Conservation (phyloP, 2,113 vertebrate species). For the Tetraodon nigroviridis region DNA sequence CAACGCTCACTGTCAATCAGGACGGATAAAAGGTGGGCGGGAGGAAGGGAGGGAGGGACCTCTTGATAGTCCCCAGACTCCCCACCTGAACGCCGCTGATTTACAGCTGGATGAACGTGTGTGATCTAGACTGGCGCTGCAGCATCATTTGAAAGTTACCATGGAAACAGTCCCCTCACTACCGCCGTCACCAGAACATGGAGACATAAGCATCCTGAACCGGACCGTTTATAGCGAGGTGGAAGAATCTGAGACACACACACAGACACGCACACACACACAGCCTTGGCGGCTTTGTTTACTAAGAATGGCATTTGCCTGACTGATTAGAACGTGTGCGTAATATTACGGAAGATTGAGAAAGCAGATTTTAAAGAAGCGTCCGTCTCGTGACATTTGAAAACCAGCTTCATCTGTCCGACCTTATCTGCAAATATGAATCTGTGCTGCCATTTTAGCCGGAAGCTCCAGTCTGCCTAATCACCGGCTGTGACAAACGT, state of each 20-base stretch:
- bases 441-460: constrained; percentile 14
- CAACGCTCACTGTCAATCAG: constrained; percentile 47
- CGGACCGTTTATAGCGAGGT: constrained; percentile 15
- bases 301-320: constrained; percentile 14
- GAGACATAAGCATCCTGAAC: constrained; percentile 37
- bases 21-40: too few relatives aligned
- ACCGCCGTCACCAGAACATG: constrained; percentile 9
- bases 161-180: constrained; percentile 38
- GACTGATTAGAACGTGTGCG: neutral
- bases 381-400: constrained; percentile 11
- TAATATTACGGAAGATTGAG: neutral
- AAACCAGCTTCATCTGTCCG: constrained; percentile 21
- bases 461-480: constrained; percentile 10
- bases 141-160: constrained; percentile 48
- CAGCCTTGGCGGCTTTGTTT: constrained; percentile 10
- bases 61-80: constrained; percentile 42
- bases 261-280: constrained; percentile 22
- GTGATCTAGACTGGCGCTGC: constrained; percentile 50
- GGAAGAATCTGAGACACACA: constrained; percentile 31
- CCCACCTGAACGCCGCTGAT: constrained; percentile 61
- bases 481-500: constrained; percentile 23
- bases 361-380: constrained; percentile 11
- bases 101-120: constrained; percentile 35
- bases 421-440: constrained; percentile 27
- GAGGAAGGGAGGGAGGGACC: constrained; percentile 25